These are phyloP conservation scores for Aphaenogaster rudis DNA, from an alignment of 1,140 invertebrate species.

Conservation along the genomic window DNA sequence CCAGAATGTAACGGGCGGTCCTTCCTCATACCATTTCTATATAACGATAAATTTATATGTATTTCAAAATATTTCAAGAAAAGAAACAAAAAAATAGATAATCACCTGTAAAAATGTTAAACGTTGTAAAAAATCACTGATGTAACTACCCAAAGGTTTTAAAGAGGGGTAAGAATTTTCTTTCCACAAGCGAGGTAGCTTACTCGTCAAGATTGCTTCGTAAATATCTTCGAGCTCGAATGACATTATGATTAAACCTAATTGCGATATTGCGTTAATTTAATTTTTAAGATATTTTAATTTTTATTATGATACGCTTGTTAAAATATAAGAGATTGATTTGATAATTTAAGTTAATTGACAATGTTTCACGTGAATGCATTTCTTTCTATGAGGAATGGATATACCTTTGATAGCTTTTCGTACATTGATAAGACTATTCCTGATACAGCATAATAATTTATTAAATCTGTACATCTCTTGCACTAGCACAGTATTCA, in stretches of 20 bases:
- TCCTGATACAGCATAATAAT: constrained; percentile 91
- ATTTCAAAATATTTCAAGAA: constrained; percentile 3
- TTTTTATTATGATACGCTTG: constrained; percentile 3
- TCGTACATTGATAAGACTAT: constrained; percentile 93
- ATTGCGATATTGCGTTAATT: background rate
- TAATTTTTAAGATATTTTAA: background rate
- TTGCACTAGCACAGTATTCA: constrained; percentile 97
- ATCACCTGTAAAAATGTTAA: constrained; percentile 93
- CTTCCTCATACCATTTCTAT: constrained; percentile 94
- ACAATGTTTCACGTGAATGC: background rate
- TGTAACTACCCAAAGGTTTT: constrained; percentile 96
- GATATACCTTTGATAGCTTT: constrained; percentile 95
- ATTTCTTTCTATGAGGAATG: constrained; percentile 5
- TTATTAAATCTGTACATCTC: constrained; percentile 97
- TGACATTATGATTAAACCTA: constrained; percentile 94
- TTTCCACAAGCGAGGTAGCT: constrained; percentile 94
- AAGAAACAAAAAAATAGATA: background rate
- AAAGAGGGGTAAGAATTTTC: constrained; percentile 96
- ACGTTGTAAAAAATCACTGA: constrained; percentile 94
- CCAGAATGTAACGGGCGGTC: constrained; percentile 95
- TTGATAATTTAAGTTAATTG: background rate
- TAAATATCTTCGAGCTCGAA: constrained; percentile 95
- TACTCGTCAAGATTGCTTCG: constrained; percentile 93
- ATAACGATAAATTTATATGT: constrained; percentile 65
- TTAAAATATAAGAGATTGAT: background rate